These are phyloP conservation scores for Rhyacichthys aspro DNA, from an alignment of 2,797 vertebrate species.

Conservation along the genomic window DNA sequence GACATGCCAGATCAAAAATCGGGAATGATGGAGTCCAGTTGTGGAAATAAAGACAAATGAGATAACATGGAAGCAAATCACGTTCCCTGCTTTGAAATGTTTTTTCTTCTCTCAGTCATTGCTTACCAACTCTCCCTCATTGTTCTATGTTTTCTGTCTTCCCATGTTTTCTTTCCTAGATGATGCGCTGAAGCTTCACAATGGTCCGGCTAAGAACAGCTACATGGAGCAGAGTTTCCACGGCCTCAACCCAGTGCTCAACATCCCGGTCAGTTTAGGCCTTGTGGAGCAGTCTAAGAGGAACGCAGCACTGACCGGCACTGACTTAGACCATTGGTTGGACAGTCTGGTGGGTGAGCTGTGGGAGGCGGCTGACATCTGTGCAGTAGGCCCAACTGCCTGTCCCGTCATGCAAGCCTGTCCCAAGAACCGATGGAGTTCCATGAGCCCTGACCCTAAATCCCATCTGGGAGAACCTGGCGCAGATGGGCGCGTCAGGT, in stretches of 20 bases:
- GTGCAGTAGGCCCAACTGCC: constrained; percentile 82
- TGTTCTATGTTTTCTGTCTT: constrained; percentile 8
- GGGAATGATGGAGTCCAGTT: constrained; percentile 10
- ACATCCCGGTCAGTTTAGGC: constrained; percentile 86
- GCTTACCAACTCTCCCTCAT: background rate
- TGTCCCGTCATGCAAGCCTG: constrained; percentile 94
- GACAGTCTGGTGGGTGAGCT: constrained; percentile 86
- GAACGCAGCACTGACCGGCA: constrained; percentile 84
- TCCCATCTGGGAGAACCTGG: constrained; percentile 87
- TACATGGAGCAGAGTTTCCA: constrained; percentile 99
- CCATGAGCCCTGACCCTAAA: constrained; percentile 95
- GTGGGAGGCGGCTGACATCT: constrained; percentile 93
- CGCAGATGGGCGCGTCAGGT: constrained; percentile 93
- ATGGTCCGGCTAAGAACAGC: constrained; percentile 88
- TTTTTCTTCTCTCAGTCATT: background rate
- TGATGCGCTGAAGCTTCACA: constrained; percentile 88
- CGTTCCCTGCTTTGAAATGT: constrained; percentile 33
- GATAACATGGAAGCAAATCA: constrained; percentile 27
- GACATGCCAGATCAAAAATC: constrained; percentile 40
- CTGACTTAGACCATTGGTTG: constrained; percentile 88
- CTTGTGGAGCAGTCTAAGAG: constrained; percentile 88
- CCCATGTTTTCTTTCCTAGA: constrained; percentile 78
- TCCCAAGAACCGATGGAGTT: constrained; percentile 93
- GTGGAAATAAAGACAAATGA: constrained; percentile 41
- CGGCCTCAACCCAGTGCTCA: constrained; percentile 93